Percentiles rank a stretch among this genome's conserved stretches.
These are phyloP conservation scores for Drosophila formosana DNA, from an alignment of 2,888 invertebrate genomes.

Conservation along the genomic window DNA sequence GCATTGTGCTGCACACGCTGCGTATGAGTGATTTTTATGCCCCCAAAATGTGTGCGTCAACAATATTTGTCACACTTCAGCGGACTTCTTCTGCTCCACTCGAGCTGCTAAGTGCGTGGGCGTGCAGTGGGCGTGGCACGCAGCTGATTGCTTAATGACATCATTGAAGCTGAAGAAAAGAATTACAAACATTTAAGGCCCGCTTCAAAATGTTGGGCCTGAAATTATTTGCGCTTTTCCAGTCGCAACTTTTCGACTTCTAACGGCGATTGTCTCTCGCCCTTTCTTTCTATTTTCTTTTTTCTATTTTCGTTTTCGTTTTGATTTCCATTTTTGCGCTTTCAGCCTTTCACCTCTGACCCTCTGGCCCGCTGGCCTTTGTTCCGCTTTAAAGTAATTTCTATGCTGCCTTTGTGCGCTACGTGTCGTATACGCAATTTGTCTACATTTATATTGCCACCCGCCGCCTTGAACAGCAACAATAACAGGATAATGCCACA, in stretches of 20 bases:
- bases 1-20: constrained; percentile 43
- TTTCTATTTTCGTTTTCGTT: no score
- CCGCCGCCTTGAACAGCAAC: not conserved
- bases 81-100: constrained; percentile 33
- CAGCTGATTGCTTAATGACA: constrained; percentile 59
- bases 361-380: not conserved
- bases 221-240: constrained; percentile 35
- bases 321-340: no score
- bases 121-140: constrained; percentile 8
- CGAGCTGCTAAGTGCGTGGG: constrained; percentile 32
- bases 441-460: constrained; percentile 53
- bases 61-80: constrained; percentile 62
- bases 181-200: not conserved
- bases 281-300: not conserved
- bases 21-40: constrained; percentile 67
- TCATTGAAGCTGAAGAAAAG: constrained; percentile 36
- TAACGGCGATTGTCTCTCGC: not conserved
- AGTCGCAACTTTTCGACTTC: constrained; percentile 28
- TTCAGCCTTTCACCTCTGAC: no score
- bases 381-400: constrained; percentile 57
- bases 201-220: no score
- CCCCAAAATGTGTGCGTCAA: constrained; percentile 49
- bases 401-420: constrained; percentile 52
- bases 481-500: constrained; percentile 3
- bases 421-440: constrained; percentile 68